phyloP scores from a whole-genome alignment of 2,113 vertebrate species.

The Prunella fulvescens region DNA sequence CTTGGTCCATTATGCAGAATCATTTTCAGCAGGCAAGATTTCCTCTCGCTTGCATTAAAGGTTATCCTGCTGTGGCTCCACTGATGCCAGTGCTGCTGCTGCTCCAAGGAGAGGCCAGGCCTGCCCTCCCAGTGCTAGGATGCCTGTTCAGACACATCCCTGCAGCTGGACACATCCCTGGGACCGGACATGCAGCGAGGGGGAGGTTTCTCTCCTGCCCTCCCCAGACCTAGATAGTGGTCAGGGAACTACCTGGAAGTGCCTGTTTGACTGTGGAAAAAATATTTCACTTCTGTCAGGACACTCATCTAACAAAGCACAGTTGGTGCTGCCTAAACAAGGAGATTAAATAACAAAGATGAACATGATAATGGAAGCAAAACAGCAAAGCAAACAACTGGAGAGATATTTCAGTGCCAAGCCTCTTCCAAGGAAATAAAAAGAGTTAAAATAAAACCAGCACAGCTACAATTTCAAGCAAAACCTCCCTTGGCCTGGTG shows the following conservation, averaged over 20 bases:
- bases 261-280: neutral
- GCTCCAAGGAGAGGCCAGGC: neutral
- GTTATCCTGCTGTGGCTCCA: neutral
- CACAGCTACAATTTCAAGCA: neutral
- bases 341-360: slow-evolving; percentile 13
- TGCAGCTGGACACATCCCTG: neutral
- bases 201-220: neutral
- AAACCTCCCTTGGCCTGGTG: neutral
- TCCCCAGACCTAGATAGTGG: neutral
- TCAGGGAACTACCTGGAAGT: neutral
- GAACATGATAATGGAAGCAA: neutral
- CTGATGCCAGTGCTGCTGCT: neutral
- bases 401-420: neutral
- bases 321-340: neutral
- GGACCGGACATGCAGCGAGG: fast-evolving
- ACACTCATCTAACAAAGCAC: neutral
- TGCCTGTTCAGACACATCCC: neutral
- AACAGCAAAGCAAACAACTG: neutral
- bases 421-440: neutral
- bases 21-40: neutral
- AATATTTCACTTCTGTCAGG: neutral
- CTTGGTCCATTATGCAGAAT: neutral
- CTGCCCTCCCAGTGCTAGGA: fast-evolving
- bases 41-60: neutral
- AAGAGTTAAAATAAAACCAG: slow-evolving; percentile 45